Base-by-base conservation (phyloP, 2,888 invertebrate species). In the Geophilus truncorum region DNA sequence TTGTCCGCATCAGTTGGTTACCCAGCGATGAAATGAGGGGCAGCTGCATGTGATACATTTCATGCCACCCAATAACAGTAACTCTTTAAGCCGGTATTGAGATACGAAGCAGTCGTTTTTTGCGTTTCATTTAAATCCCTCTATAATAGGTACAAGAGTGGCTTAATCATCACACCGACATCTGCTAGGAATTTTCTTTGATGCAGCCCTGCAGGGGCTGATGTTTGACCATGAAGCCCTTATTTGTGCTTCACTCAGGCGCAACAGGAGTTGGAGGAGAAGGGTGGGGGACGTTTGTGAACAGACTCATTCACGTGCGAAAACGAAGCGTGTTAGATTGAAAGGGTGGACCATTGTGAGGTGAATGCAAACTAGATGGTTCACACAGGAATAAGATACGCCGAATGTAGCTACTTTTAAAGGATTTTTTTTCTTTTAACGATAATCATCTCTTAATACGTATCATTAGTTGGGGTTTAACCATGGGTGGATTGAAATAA, bases 271-370 rank as follows among this genome's bases (percentile, higher is more conserved):
- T 62, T 62, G 62, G 28, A 23, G 62, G 62, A 23, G 62, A 12
- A 6, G 57, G 23, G 28, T 23, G 62, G 4, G 57, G 62, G 62
- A 7, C 9, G 62, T 25, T 15, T 2, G 25, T 62, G 62, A 62
- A 62, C 62, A 62, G 62, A 62, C 28, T 62, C 62, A 62, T 62
- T 62, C 62, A 62, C 23, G 62, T 62, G 62, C 23, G 62, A 62
- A 62, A 62, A 62, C 62, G 62, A 62, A 62, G 62, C 62, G 62
- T 62, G 62, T 62, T 62, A 62, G 62, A 62, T 62, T 62, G 62
- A 62, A 62, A 62, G 62, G 62, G 62, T 62, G 62, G 62, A 62
- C 62, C 25, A 62, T 62, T 62, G 62, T 62, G 25, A 3, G 28
- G 23, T 62, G 62, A 62, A 62, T 62, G 62, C 62, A 62, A 62